Conservation (phyloP, 2,888 invertebrate genomes). For the Shargacucullia verbasci region DNA sequence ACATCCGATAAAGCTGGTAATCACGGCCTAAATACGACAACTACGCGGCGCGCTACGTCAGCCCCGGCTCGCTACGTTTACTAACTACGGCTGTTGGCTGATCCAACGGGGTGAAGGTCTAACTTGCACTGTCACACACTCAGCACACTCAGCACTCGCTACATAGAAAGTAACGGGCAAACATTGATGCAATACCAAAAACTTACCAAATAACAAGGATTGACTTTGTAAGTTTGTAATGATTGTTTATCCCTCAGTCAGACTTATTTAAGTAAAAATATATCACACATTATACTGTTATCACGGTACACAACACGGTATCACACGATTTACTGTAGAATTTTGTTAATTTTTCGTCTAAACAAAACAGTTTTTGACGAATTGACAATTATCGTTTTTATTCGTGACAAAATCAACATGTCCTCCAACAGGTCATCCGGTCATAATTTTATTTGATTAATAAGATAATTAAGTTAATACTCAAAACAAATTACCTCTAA, state of each 20-base stretch:
- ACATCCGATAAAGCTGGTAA: constrained; percentile 64
- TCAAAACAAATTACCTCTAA: constrained; percentile 28
- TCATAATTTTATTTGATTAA: constrained; percentile 59
- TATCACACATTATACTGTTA: constrained; percentile 82
- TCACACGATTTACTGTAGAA: constrained; percentile 78
- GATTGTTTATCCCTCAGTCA: constrained; percentile 71
- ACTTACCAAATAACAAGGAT: constrained; percentile 83
- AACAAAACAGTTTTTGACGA: constrained; percentile 85
- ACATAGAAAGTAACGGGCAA: constrained; percentile 76
- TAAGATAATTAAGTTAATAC: constrained; percentile 1
- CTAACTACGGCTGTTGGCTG: constrained; percentile 61
- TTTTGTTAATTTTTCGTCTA: constrained; percentile 80
- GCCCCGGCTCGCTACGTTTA: constrained; percentile 66
- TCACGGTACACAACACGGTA: constrained; percentile 78
- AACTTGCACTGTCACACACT: constrained; percentile 45
- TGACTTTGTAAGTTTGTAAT: constrained; percentile 61
- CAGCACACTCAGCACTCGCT: constrained; percentile 57
- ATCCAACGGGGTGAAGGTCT: constrained; percentile 48
- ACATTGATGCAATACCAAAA: constrained; percentile 75
- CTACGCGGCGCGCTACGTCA: constrained; percentile 62
- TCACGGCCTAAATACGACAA: constrained; percentile 69
- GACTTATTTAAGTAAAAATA: constrained; percentile 76
- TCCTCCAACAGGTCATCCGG: constrained; percentile 83
- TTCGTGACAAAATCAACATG: constrained; percentile 87
- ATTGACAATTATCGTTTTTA: constrained; percentile 83